Base-by-base conservation (phyloP, 2,113 vertebrate species). In the Pelodiscus sinensis region DNA sequence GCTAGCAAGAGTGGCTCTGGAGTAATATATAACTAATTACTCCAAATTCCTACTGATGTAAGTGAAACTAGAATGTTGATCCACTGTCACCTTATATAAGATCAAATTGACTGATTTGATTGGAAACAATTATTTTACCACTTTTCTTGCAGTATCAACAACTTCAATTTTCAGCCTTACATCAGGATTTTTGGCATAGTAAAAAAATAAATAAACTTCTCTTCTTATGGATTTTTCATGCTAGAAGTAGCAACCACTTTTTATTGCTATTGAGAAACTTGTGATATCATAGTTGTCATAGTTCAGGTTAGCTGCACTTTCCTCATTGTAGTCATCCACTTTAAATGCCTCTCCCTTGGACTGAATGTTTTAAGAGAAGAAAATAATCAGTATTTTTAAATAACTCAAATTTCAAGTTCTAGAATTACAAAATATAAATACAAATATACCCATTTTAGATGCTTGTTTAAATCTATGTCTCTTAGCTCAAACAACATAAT, bases 381-480 rank as follows among this genome's bases (percentile, higher is more conserved):
- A 68, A 71, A 71, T 71, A n/a, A n/a, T 35, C 31, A 68, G 4
- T 21, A 71, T 71, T 35, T 68, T 71, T 35, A 85, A 86, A 18
- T 35, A 75, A 86, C 2, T 68, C 7, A 2, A 2, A 57, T 44
- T 73, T 86, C 80, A 93, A 19, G 44, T 79, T 88, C 85, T 86
- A 71, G 81, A 50, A 85, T 71, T 18, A 29, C 0, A 1, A 27
- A 68, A 18, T 62, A 3, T 29, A 82, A 85, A 80, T 18, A 2
- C 16, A 88, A 85, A 86, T 3, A 35, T 0, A 0, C 1, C 62
- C 24, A 3, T 4, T 60, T 52, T 79, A 77, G 84, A 81, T 14
- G 31, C 38, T 24, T 75, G 21, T 75, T 75, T 75, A 22, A 25
- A 50, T 77, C 22, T 68, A 31, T 9, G 21, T 0, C 0, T 51